These are phyloP conservation scores for Alethe diademata DNA, from an alignment of 2,113 vertebrate genomes.

Conservation along the genomic window DNA sequence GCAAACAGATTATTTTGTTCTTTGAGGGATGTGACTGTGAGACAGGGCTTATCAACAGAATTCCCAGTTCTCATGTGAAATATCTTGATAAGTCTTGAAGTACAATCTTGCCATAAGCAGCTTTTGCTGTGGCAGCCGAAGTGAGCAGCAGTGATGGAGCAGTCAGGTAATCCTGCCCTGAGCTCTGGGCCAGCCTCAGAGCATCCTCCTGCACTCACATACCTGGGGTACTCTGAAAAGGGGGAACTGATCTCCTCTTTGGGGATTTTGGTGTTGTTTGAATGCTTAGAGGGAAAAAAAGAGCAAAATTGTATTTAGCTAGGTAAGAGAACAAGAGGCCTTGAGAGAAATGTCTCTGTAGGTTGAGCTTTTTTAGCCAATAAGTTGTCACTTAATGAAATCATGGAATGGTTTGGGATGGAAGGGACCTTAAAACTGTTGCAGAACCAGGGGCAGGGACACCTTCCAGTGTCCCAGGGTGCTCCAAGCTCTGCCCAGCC, in stretches of 20 bases:
- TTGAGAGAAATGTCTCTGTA: neutral
- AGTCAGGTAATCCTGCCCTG: neutral
- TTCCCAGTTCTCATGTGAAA: constrained; percentile 30
- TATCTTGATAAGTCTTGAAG: constrained; percentile 33
- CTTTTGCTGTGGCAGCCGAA: constrained; percentile 21
- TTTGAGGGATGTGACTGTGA: constrained; percentile 1
- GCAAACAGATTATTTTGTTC: constrained; percentile 7
- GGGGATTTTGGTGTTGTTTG: rapidly evolving
- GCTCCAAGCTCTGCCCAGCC: neutral
- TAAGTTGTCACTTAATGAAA: neutral
- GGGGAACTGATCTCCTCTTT: neutral
- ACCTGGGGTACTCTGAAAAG: rapidly evolving
- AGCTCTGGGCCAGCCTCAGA: rapidly evolving
- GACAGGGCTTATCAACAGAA: constrained; percentile 25
- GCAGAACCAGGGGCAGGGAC: neutral
- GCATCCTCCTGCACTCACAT: neutral
- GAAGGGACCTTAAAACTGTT: neutral
- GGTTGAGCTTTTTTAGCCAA: rapidly evolving
- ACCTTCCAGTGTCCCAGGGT: rapidly evolving
- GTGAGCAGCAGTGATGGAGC: constrained; percentile 10
- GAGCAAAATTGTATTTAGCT: neutral
- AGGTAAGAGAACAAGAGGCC: neutral
- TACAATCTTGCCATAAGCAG: constrained; percentile 25
- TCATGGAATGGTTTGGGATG: too few species aligned
- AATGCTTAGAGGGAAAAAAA: neutral